Conservation (phyloP, 2,113 vertebrate species). For the Macaca mulatta region DNA sequence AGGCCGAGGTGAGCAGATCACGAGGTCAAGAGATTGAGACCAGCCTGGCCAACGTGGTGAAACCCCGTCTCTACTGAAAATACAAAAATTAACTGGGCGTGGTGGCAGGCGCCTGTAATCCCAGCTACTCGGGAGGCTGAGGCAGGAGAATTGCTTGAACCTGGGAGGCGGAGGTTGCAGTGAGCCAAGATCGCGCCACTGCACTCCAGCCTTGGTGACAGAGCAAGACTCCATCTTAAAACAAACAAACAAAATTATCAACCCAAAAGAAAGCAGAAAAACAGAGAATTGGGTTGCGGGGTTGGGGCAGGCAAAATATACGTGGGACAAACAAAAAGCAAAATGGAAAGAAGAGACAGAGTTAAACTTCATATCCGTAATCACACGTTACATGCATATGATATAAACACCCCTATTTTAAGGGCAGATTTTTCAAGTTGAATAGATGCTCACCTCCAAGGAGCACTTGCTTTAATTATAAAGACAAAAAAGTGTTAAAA, state of each 20-base stretch:
- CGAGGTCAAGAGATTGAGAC: too few species aligned
- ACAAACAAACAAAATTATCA: neutral
- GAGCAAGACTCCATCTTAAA: too few species aligned
- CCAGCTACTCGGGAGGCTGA: too few species aligned
- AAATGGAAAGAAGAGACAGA: neutral
- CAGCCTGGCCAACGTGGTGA: too few species aligned
- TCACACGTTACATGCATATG: neutral
- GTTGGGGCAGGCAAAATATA: neutral
- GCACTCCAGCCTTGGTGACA: too few species aligned
- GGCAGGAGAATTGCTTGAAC: too few species aligned
- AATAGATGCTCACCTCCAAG: neutral
- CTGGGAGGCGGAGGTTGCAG: too few species aligned
- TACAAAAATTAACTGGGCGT: too few species aligned
- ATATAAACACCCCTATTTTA: neutral
- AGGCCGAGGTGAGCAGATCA: too few species aligned
- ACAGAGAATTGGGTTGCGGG: neutral
- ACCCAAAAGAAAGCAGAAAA: neutral
- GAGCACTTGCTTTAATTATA: neutral
- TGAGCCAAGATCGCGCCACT: too few species aligned
- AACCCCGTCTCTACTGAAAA: too few species aligned
- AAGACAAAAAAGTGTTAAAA: neutral
- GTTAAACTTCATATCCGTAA: neutral
- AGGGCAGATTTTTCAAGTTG: neutral
- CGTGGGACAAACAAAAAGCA: neutral
- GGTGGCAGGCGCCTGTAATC: too few species aligned